A percentile compares a stretch with the other conserved stretches of the same genome.
Evolutionary conservation across 2,888 invertebrate species (phyloP).

Genomic region (Drosophila differens): DNA sequence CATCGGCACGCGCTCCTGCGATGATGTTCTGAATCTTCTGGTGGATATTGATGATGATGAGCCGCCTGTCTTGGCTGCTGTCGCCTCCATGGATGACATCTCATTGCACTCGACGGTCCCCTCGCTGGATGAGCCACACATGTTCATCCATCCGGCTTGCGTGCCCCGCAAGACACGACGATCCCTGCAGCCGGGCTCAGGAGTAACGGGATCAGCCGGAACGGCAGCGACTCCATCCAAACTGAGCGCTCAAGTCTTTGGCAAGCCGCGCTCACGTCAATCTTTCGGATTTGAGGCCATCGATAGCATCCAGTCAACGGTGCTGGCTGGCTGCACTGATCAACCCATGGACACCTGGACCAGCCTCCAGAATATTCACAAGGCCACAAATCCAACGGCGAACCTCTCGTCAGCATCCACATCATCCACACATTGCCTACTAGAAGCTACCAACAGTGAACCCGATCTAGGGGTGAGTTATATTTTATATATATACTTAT

Average conservation of each 20-base stretch:
- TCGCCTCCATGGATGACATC: conserved; percentile 87
- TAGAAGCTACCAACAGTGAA: conserved; percentile 88
- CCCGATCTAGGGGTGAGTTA: conserved; percentile 87
- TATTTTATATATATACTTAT: background rate
- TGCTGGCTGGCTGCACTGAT: conserved; percentile 17
- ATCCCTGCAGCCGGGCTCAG: conserved; percentile 60
- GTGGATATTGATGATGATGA: conserved; percentile 74
- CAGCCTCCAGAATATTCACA: conserved; percentile 88
- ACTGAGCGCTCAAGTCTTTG: conserved; percentile 89
- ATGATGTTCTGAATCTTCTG: conserved; percentile 86
- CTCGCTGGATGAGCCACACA: conserved; percentile 64
- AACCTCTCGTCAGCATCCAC: conserved; percentile 42
- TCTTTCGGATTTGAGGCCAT: conserved; percentile 78
- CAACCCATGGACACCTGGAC: conserved; percentile 86
- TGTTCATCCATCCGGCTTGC: conserved; percentile 72
- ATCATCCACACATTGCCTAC: conserved; percentile 56
- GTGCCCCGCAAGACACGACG: conserved; percentile 63
- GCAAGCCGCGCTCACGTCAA: conserved; percentile 66
- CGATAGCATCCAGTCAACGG: conserved; percentile 59
- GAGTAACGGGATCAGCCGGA: background rate
- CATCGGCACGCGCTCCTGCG: conserved; percentile 86
- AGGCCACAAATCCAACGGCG: conserved; percentile 50
- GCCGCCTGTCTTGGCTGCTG: conserved; percentile 44
- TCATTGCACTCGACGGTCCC: conserved; percentile 85
- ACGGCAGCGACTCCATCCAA: conserved; percentile 81